Base-by-base conservation (phyloP, 2,888 invertebrate genomes). In the Cancer borealis region DNA sequence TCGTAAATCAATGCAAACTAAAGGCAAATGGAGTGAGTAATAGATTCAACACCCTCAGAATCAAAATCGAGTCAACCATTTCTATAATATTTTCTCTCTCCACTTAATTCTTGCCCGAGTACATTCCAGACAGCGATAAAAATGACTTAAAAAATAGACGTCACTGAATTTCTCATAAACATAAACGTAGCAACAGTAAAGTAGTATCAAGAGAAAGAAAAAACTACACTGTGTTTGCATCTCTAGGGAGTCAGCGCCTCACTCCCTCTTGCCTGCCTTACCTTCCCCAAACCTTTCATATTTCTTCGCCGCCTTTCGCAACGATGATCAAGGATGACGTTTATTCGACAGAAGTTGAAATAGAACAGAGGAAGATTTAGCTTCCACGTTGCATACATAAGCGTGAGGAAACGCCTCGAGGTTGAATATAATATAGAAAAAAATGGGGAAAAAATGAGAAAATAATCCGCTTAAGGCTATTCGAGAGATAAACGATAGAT, bases 301-400 rank as follows among this genome's bases (percentile, higher is more conserved):
- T 66, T n/a, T 66, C 66, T 66, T 21, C 66, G 66, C 66, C 66
- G 66, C n/a, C n/a, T 66, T n/a, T 66, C n/a, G 66, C n/a, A n/a
- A 66, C n/a, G 66, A 66, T 66, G 66, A 66, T 66, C n/a, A n/a
- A 66, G 66, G n/a, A 21, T n/a, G 66, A 66, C 66, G 66, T 66
- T 66, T 21, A 66, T 66, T 66, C 66, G 66, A 66, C 66, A 6
- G 66, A 66, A 66, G 66, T 66, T 66, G 66, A 66, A 66, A 66
- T 66, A 66, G 66, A 66, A n/a, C 66, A 66, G 66, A 3, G 66
- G 66, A 66, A 66, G 21, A 66, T 66, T 66, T 66, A 21, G 66
- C 66, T n/a, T 4, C 66, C 66, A 21, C 66, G 66, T 5, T 66
- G n/a, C n/a, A n/a, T 66, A 66, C n/a, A n/a, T 66, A n/a, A 66